Percentiles rank a stretch among this genome's conserved stretches.
Conservation (phyloP, 2,797 vertebrate genomes). For the Halcyon chelicuti region DNA sequence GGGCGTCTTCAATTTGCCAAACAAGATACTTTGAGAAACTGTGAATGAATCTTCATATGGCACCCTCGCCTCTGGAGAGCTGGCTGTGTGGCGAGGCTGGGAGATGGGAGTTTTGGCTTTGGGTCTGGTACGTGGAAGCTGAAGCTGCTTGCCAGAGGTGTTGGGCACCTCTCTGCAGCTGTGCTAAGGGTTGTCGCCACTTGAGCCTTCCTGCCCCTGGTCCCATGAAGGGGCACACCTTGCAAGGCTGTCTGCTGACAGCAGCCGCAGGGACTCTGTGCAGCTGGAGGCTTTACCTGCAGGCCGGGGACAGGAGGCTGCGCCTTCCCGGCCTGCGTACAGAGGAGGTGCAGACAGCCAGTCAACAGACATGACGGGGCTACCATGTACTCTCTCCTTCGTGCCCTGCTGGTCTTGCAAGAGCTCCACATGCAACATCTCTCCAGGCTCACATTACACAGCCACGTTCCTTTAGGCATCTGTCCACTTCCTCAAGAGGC, state of each 20-base stretch:
- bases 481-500: background rate
- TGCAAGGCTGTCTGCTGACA: background rate
- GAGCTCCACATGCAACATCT: accelerated
- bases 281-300: background rate
- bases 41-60: background rate
- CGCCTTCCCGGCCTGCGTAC: background rate
- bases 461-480: background rate
- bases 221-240: background rate
- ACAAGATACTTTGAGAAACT: accelerated
- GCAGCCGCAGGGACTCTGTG: accelerated
- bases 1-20: background rate
- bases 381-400: background rate
- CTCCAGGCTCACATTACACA: accelerated
- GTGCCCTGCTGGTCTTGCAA: background rate
- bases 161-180: accelerated
- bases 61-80: background rate
- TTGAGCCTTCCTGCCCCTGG: background rate
- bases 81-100: background rate
- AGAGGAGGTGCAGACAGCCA: background rate
- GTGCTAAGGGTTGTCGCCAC: background rate
- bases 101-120: accelerated
- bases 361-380: no score
- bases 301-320: background rate
- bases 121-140: background rate
- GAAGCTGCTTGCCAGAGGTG: background rate